phyloP scores from a whole-genome alignment of 1,140 invertebrate genomes.

The Drosophila ambigua region DNA sequence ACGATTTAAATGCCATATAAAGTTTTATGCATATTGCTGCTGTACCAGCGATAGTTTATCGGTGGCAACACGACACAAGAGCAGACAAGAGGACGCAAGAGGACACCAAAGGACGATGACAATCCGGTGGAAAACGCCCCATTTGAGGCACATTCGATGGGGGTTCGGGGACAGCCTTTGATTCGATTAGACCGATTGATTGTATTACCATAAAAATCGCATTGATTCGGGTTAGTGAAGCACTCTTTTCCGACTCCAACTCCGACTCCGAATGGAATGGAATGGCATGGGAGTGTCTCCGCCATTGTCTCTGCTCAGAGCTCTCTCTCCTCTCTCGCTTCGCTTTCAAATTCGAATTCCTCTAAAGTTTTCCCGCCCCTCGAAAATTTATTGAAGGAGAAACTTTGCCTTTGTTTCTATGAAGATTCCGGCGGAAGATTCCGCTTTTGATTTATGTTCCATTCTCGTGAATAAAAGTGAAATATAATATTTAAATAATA shows the following conservation, averaged over 20 bases:
- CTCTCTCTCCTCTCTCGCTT: too few species aligned
- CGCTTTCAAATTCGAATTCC: constrained; percentile 26
- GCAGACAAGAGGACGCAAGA: constrained; percentile 15
- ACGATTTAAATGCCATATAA: constrained; percentile 79
- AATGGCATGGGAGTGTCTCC: too few species aligned
- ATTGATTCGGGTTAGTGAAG: constrained; percentile 73
- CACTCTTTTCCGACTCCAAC: constrained; percentile 31
- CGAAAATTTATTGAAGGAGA: constrained; percentile 5
- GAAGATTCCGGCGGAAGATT: constrained; percentile 36
- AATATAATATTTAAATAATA: constrained; percentile 55
- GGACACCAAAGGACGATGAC: constrained; percentile 22
- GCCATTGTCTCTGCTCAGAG: too few species aligned
- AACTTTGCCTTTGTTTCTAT: constrained; percentile 35
- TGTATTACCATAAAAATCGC: constrained; percentile 76
- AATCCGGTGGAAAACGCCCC: constrained; percentile 50
- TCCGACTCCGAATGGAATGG: not conserved
- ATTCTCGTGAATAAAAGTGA: constrained; percentile 16
- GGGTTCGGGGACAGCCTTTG: constrained; percentile 73
- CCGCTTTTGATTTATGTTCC: constrained; percentile 40
- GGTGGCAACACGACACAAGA: constrained; percentile 31
- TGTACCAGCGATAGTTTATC: constrained; percentile 55
- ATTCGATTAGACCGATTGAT: constrained; percentile 80
- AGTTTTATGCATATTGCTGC: constrained; percentile 78
- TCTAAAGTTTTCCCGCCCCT: constrained; percentile 28
- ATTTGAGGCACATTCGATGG: constrained; percentile 58